Conservation (phyloP, 92 coral and sea anemone genomes). For the Hydrozoanthus gracilis region DNA sequence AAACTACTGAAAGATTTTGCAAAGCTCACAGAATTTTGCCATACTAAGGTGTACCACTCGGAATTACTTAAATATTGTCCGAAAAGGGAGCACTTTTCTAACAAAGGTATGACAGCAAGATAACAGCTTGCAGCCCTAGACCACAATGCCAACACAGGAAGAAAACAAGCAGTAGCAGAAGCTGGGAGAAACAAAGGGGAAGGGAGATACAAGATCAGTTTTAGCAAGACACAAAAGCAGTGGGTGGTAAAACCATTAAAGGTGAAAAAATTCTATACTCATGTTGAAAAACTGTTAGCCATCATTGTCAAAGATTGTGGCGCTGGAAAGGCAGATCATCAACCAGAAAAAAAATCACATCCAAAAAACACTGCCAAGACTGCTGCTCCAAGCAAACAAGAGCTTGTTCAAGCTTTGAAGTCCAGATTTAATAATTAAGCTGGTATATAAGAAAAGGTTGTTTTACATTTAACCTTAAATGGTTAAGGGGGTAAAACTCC, state of each 20-base stretch:
- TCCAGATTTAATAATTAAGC: slow-evolving; percentile 45
- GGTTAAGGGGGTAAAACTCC: no score
- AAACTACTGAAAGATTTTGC: no score
- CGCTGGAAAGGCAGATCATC: slow-evolving; percentile 37
- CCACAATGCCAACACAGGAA: neutral
- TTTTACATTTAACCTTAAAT: no score
- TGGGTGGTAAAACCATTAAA: slow-evolving; percentile 5
- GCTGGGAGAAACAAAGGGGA: neutral
- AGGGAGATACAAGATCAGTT: neutral
- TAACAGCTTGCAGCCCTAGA: neutral
- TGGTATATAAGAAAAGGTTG: neutral
- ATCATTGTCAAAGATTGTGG: slow-evolving; percentile 38
- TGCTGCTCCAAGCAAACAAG: slow-evolving; percentile 45
- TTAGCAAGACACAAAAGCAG: slow-evolving; percentile 13
- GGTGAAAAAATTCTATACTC: neutral
- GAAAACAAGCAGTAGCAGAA: slow-evolving; percentile 12
- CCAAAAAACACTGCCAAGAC: slow-evolving; percentile 50
- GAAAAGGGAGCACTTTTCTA: neutral
- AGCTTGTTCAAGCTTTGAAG: slow-evolving; percentile 45
- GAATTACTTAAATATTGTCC: no score
- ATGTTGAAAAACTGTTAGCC: slow-evolving; percentile 42
- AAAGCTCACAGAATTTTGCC: no score
- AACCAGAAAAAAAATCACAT: slow-evolving; percentile 29
- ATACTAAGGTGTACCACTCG: no score
- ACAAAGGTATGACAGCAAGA: neutral